Percentiles rank a stretch among this genome's conserved stretches.
phyloP scores from a whole-genome alignment of 2,113 vertebrate species.

The Gobius niger region DNA sequence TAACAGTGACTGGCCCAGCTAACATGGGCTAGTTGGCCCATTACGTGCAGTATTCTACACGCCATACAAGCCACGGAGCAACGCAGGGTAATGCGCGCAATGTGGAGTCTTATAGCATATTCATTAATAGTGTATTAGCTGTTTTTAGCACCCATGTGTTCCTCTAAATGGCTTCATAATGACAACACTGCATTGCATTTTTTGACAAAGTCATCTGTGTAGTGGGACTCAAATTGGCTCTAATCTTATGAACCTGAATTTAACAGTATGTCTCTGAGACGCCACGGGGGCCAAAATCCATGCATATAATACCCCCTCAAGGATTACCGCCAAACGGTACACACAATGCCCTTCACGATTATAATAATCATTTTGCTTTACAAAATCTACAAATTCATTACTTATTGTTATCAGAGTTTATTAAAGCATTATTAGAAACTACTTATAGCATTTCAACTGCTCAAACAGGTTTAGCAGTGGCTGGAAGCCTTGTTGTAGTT shows the following conservation, averaged over 20 bases:
- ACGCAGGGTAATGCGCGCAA: background rate
- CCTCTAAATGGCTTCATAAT: conserved; percentile 18
- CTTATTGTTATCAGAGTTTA: background rate
- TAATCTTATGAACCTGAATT: background rate
- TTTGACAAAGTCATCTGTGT: background rate
- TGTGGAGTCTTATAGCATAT: background rate
- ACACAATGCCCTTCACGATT: background rate
- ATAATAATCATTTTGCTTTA: background rate
- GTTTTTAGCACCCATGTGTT: conserved; percentile 18
- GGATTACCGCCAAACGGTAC: background rate
- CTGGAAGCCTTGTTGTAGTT: background rate
- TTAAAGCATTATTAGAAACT: background rate
- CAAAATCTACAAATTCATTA: background rate
- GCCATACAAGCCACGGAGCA: conserved; percentile 8
- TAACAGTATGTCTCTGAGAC: too few relatives aligned
- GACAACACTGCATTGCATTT: conserved; percentile 3
- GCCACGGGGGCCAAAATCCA: too few relatives aligned
- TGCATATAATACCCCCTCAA: too few relatives aligned
- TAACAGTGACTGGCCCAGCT: conserved; percentile 53
- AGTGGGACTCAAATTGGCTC: background rate
- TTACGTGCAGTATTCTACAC: background rate
- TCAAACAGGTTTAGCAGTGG: background rate
- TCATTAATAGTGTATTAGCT: conserved; percentile 26
- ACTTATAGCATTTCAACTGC: background rate
- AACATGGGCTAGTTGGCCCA: conserved; percentile 58